Evolutionary conservation across 2,113 vertebrate genomes (phyloP).

Genomic region (Tricholaema leucomelas): DNA sequence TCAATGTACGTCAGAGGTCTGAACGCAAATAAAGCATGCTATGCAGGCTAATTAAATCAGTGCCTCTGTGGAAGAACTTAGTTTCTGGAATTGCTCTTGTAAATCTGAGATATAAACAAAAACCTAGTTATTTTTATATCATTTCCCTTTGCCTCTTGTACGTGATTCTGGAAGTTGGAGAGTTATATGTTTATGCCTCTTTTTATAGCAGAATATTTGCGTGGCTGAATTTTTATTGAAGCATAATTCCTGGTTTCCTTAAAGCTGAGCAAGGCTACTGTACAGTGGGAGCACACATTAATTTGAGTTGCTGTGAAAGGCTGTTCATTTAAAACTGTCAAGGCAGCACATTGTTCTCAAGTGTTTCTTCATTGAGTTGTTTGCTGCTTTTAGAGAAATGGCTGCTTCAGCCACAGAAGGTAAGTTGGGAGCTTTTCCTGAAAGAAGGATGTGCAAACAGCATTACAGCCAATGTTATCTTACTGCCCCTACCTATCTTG

Average conservation of each 20-base stretch:
- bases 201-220: slow-evolving; percentile 61
- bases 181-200: slow-evolving; percentile 51
- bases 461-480: background rate
- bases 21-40: slow-evolving; percentile 13
- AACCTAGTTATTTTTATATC: slow-evolving; percentile 55
- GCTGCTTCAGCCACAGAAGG: background rate
- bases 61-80: slow-evolving; percentile 47
- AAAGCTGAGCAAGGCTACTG: slow-evolving; percentile 33
- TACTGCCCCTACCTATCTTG: background rate
- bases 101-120: slow-evolving; percentile 67
- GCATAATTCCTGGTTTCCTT: slow-evolving; percentile 52
- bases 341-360: slow-evolving; percentile 9
- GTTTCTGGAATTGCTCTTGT: slow-evolving; percentile 69
- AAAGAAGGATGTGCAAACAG: background rate
- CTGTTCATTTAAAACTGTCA: background rate
- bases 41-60: slow-evolving; percentile 58
- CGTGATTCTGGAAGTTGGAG: slow-evolving; percentile 15
- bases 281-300: background rate
- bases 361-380: background rate
- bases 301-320: background rate
- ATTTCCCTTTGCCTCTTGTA: slow-evolving; percentile 29
- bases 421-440: background rate
- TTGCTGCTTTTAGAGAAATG: background rate
- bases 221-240: slow-evolving; percentile 55
- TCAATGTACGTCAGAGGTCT: slow-evolving; percentile 17